These are phyloP conservation scores for Gyrodactylus salaris DNA, from an alignment of 1,140 invertebrate genomes.

Conservation along the genomic window DNA sequence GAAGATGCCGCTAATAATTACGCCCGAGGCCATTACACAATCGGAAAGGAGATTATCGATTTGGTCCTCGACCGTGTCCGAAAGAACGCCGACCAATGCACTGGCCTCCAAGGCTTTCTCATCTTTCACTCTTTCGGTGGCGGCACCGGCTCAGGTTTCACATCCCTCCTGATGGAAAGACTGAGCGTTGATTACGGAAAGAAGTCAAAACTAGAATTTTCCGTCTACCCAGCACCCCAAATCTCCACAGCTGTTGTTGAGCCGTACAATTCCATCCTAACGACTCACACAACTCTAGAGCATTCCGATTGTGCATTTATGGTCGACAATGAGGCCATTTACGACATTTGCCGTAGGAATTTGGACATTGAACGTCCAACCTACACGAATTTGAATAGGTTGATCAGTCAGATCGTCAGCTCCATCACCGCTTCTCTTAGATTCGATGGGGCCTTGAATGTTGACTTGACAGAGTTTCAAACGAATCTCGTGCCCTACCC, in stretches of 20 bases:
- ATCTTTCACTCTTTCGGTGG: slow-evolving; percentile 66
- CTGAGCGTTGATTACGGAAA: slow-evolving; percentile 54
- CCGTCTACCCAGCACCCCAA: slow-evolving; percentile 8
- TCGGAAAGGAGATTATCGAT: slow-evolving; percentile 52
- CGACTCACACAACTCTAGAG: slow-evolving; percentile 17
- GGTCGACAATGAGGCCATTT: slow-evolving; percentile 29
- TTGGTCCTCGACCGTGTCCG: slow-evolving; percentile 39
- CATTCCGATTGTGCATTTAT: slow-evolving; percentile 22
- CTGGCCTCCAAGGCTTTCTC: slow-evolving; percentile 47
- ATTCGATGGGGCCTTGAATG: slow-evolving; percentile 35
- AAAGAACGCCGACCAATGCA: slow-evolving; percentile 48
- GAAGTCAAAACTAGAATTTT: slow-evolving; percentile 41
- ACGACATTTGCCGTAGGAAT: slow-evolving; percentile 24
- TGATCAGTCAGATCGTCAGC: slow-evolving; percentile 19
- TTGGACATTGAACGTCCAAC: slow-evolving; percentile 47
- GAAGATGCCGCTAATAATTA: slow-evolving; percentile 64
- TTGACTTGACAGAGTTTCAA: slow-evolving; percentile 31
- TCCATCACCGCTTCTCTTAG: slow-evolving; percentile 46
- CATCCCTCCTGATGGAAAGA: slow-evolving; percentile 51
- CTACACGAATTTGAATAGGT: slow-evolving; percentile 31
- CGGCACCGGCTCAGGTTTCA: slow-evolving; percentile 54
- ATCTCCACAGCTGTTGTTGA: slow-evolving; percentile 20
- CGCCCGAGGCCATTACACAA: slow-evolving; percentile 54
- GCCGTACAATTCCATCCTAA: slow-evolving; percentile 20
- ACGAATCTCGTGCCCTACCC: slow-evolving; percentile 10